Percentiles rank a stretch among this genome's conserved stretches.
phyloP scores from a whole-genome alignment of 2,888 invertebrate species.

The Saturnia pavonia region DNA sequence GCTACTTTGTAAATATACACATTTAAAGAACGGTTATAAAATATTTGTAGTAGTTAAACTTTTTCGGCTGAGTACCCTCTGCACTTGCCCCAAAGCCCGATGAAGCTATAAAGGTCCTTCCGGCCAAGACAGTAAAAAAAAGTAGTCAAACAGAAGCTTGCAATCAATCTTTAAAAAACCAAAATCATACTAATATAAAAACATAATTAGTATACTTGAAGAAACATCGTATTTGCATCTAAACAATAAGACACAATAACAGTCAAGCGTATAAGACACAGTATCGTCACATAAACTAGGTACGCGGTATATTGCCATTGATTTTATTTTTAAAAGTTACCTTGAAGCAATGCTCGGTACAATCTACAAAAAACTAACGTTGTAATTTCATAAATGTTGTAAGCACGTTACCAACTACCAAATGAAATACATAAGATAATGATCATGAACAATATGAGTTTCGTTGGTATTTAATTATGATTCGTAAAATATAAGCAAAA shows the following conservation, averaged over 20 bases:
- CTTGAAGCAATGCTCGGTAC: constrained; percentile 10
- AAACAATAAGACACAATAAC: not conserved
- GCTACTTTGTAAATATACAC: too few species aligned
- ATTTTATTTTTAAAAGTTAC: constrained; percentile 12
- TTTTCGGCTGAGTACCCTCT: too few species aligned
- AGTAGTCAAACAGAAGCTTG: too few species aligned
- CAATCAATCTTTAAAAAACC: too few species aligned
- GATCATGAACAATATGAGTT: not conserved
- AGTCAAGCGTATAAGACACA: not conserved
- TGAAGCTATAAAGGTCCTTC: too few species aligned
- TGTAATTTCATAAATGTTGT: not conserved
- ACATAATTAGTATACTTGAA: too few species aligned
- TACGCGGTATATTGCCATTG: not conserved
- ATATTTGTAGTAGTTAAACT: too few species aligned
- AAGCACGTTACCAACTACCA: not conserved
- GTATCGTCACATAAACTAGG: not conserved
- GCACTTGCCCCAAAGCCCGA: too few species aligned
- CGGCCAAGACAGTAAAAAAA: too few species aligned
- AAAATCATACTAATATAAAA: too few species aligned
- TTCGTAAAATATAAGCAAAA: not conserved
- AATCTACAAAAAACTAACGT: not conserved
- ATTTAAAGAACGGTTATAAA: too few species aligned
- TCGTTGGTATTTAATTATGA: not conserved
- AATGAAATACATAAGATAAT: not conserved
- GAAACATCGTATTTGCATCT: not conserved